A percentile compares a stretch with the other conserved stretches of the same genome.
These are phyloP conservation scores for Rousettus madagascariensis DNA, from an alignment of 2,797 vertebrate genomes.

Conservation along the genomic window DNA sequence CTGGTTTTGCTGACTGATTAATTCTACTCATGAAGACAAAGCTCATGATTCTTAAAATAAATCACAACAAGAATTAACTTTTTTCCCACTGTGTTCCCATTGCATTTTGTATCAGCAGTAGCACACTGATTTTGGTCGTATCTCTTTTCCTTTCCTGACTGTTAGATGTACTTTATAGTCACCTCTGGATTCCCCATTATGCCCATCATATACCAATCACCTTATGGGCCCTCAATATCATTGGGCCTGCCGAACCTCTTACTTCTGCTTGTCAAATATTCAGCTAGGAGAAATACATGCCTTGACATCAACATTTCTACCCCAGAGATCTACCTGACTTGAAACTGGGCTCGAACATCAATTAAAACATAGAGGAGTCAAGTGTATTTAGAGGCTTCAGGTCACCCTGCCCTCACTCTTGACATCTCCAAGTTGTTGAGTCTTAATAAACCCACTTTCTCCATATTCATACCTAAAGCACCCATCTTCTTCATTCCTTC, in stretches of 20 bases:
- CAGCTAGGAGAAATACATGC: background rate
- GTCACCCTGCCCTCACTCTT: background rate
- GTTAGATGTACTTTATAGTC: background rate
- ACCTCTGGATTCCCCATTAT: background rate
- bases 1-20: background rate
- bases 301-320: background rate
- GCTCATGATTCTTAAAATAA: background rate
- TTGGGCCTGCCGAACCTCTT: background rate
- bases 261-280: background rate
- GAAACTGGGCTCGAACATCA: background rate
- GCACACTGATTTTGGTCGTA: background rate
- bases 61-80: background rate
- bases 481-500: background rate
- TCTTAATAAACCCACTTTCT: background rate
- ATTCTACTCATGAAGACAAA: background rate
- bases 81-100: background rate
- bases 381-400: background rate
- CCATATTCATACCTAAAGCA: background rate
- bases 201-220: background rate
- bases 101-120: background rate
- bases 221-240: background rate
- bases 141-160: background rate
- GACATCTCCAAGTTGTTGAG: background rate
- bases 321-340: background rate
- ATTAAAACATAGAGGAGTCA: background rate